phyloP scores from a whole-genome alignment of 2,113 vertebrate species.

The Anarhynchus alexandrinus region DNA sequence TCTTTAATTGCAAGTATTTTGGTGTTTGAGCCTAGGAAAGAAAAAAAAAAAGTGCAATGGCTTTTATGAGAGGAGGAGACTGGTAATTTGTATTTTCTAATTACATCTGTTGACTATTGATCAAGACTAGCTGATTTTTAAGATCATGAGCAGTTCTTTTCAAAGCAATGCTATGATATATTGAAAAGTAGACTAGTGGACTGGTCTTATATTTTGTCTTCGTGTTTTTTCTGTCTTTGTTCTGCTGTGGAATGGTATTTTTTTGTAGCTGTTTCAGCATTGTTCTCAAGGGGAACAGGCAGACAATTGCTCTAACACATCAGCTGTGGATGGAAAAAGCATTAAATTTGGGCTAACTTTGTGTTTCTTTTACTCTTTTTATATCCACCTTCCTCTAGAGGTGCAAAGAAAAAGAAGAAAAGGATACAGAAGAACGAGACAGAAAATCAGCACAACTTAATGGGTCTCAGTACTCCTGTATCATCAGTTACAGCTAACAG shows the following conservation, averaged over 20 bases:
- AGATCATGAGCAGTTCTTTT: background rate
- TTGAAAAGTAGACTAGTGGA: conserved; percentile 1
- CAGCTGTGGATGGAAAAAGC: conserved; percentile 30
- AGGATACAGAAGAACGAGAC: conserved; percentile 68
- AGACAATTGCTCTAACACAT: conserved; percentile 49
- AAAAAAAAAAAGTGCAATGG: background rate
- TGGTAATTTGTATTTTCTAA: conserved; percentile 26
- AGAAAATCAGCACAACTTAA: conserved; percentile 47
- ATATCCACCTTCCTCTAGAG: conserved; percentile 54
- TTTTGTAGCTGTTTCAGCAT: conserved; percentile 47
- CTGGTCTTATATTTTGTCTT: background rate
- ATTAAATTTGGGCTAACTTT: conserved; percentile 50
- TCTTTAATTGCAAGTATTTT: background rate
- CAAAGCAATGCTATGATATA: background rate
- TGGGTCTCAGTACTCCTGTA: conserved; percentile 19
- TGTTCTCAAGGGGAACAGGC: conserved; percentile 12
- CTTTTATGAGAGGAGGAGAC: background rate
- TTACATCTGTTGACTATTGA: conserved; percentile 13
- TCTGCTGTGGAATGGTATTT: conserved; percentile 5
- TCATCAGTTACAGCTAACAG: conserved; percentile 45
- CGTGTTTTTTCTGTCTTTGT: conserved; percentile 36
- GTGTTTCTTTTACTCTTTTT: conserved; percentile 51
- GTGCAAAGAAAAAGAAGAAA: conserved; percentile 78
- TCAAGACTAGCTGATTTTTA: background rate
- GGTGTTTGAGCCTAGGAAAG: background rate